These are phyloP conservation scores for Ennomos fuscantarius DNA, from an alignment of 2,888 invertebrate genomes.

Conservation along the genomic window DNA sequence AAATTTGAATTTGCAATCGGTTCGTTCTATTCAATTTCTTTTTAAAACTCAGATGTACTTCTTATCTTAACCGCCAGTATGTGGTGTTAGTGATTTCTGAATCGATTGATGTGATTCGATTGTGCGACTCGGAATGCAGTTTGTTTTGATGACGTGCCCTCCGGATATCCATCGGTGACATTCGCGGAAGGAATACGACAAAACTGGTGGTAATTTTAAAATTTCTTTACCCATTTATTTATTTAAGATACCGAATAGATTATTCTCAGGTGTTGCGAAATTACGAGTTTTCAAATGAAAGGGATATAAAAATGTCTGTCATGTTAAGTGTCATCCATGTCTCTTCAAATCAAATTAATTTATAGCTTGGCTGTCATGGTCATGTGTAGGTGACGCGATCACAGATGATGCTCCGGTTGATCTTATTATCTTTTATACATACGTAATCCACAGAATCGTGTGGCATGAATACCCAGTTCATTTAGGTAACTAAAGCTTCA, in stretches of 20 bases:
- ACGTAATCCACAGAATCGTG: too few species aligned
- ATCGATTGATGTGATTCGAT: constrained; percentile 40
- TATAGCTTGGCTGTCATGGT: too few species aligned
- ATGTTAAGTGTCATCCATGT: not conserved
- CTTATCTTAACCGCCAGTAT: constrained; percentile 44
- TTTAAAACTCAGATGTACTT: constrained; percentile 45
- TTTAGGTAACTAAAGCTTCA: too few species aligned
- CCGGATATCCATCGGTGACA: constrained; percentile 39
- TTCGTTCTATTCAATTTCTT: constrained; percentile 41
- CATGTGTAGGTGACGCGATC: too few species aligned
- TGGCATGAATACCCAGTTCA: too few species aligned
- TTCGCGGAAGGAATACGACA: constrained; percentile 51
- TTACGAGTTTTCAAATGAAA: too few species aligned
- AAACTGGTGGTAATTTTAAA: constrained; percentile 54
- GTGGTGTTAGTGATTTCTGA: constrained; percentile 40
- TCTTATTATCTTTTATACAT: too few species aligned
- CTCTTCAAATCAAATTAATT: too few species aligned
- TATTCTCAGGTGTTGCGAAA: not conserved
- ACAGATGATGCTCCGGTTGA: too few species aligned
- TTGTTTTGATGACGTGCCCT: constrained; percentile 48
- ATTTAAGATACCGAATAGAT: not conserved
- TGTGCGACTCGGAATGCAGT: constrained; percentile 51
- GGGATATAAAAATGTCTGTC: too few species aligned
- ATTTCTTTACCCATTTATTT: not conserved
- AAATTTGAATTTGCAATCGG: constrained; percentile 51